Evolutionary conservation across 2,113 vertebrate species (phyloP), one percentile per base, ranked within the genome.

Genomic region (Epinephelus cyanopodus): DNA sequence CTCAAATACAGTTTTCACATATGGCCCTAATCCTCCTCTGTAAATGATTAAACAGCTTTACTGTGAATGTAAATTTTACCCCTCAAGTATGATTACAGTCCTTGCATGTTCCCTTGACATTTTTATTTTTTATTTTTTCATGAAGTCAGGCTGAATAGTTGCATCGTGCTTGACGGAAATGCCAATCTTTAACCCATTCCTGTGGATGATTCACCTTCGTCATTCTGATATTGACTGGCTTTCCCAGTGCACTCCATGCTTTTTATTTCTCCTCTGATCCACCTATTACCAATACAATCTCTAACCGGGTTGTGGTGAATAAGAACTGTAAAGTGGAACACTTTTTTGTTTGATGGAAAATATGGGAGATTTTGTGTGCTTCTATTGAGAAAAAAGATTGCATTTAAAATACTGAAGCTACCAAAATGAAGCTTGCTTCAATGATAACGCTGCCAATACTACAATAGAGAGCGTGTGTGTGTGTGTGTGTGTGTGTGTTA

Each of bases 181-280:
- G 57, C 37, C 54, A 66, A 18, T 71, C 10, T 54, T 53, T 39
- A 37, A n/a, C 0, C 1, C 5, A 29, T 42, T 56, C 18, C 66
- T 81, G 8, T 9, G 56, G 78, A 33, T 45, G 61, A 67, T 48
- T 45, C 3, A 18, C 50, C 39, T 61, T 57, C 58, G n/a, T 47
- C 48, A 33, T 45, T 85, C 27, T 65, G 45, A 72, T 84, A 29
- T 57, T 65, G 47, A 77, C 77, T 77, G 18, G 27, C 77, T 86
- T 82, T 84, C 68, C 56, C 29, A 68, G 11, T 64, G 56, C 27
- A 17, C 6, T 56, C 3, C 23, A 25, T 48, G 58, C 52, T 27
- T 71, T 78, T 62, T 68, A 81, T 71, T 74, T 60, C 27, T 54
- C 18, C 17, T 62, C 21, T 61, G 37, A 77, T 33, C 23, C 58